A percentile compares a stretch with the other conserved stretches of the same genome.
Evolutionary conservation across 2,888 invertebrate species (phyloP).

Genomic region (Periphyllus acericola): DNA sequence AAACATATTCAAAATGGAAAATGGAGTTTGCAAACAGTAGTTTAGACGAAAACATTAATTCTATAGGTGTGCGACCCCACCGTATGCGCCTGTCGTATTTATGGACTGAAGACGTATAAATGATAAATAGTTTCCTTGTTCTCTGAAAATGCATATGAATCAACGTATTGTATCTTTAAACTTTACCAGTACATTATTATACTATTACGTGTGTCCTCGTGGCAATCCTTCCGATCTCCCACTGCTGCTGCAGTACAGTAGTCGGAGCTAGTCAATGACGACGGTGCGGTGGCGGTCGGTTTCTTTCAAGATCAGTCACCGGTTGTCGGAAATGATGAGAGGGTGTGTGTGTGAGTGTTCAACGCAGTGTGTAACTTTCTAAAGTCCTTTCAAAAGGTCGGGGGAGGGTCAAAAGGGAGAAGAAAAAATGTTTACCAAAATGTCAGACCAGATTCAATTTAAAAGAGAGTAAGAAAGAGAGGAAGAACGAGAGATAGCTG

Average conservation of each 20-base stretch:
- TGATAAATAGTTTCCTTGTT: slow-evolving; percentile 54
- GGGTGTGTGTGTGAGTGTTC: not conserved
- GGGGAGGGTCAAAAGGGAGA: not conserved
- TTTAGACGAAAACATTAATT: slow-evolving; percentile 50
- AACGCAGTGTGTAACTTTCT: slow-evolving; percentile 24
- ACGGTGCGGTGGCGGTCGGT: not conserved
- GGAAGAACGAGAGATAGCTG: too few relatives aligned
- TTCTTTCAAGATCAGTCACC: not conserved
- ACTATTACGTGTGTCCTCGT: not conserved
- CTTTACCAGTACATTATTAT: slow-evolving; percentile 3
- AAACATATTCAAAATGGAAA: slow-evolving; percentile 45
- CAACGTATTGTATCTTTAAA: slow-evolving; percentile 37
- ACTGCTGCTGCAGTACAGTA: not conserved
- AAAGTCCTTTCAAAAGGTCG: slow-evolving; percentile 36
- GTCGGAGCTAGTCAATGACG: not conserved
- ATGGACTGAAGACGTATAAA: slow-evolving; percentile 30
- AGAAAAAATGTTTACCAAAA: slow-evolving; percentile 29
- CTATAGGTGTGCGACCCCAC: slow-evolving; percentile 5
- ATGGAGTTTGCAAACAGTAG: slow-evolving; percentile 56
- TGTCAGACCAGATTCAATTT: slow-evolving; percentile 37
- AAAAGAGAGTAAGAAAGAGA: not conserved
- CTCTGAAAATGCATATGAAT: slow-evolving; percentile 11
- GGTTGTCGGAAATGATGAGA: not conserved
- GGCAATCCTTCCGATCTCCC: not conserved
- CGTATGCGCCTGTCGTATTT: slow-evolving; percentile 20